Percentiles rank a stretch among this genome's conserved stretches.
Conservation (phyloP, 2,113 vertebrate species). For the Ivindomyrus marchei region DNA sequence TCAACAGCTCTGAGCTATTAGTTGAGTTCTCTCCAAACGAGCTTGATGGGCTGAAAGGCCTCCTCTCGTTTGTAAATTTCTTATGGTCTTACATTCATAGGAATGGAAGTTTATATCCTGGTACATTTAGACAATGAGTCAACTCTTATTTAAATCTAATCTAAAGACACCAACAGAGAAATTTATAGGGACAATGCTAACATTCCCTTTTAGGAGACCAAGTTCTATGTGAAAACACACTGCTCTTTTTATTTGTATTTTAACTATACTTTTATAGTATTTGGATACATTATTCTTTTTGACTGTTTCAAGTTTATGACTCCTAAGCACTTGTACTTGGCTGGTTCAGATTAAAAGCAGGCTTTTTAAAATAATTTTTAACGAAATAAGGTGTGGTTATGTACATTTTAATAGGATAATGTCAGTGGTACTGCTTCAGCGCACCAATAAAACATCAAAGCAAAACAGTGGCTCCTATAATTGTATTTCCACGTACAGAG, state of each 20-base stretch:
- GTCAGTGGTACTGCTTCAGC: background rate
- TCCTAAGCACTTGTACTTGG: constrained; percentile 6
- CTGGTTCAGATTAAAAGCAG: constrained; percentile 17
- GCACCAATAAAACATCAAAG: constrained; percentile 1
- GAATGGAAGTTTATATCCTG: background rate
- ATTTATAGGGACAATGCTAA: background rate
- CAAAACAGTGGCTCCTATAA: background rate
- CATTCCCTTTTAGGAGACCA: background rate
- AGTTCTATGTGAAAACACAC: background rate
- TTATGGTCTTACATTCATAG: background rate
- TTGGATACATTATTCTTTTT: constrained; percentile 3
- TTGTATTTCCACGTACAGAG: background rate
- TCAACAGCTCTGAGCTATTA: too few species aligned
- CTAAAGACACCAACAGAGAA: background rate
- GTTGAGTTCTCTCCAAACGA: too few species aligned
- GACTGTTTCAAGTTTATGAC: background rate
- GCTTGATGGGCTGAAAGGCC: too few species aligned
- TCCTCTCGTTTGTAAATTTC: too few species aligned
- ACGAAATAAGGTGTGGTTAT: background rate
- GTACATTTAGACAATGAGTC: background rate
- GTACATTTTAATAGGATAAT: background rate
- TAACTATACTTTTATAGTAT: background rate
- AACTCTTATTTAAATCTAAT: background rate
- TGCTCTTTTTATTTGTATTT: constrained; percentile 1
- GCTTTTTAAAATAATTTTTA: background rate